A percentile compares a stretch with the other conserved stretches of the same genome.
Conservation (phyloP, 2,113 vertebrate species). For the Parotia lawesii region DNA sequence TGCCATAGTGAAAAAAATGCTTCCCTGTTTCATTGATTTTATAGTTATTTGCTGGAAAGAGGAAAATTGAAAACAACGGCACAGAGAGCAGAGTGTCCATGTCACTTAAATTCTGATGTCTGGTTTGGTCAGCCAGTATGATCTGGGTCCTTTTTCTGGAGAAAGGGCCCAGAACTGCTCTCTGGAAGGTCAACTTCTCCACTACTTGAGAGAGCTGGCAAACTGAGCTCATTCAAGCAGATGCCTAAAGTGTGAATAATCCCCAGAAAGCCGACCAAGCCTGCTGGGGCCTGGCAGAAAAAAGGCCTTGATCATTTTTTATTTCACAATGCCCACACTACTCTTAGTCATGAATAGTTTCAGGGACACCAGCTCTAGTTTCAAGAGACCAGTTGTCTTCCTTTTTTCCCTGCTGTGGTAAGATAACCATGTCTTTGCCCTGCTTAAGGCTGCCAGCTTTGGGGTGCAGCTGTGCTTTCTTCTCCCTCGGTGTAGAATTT, state of each 20-base stretch:
- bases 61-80: background rate
- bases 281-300: background rate
- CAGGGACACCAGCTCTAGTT: background rate
- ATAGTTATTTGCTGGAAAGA: background rate
- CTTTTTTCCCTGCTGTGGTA: background rate
- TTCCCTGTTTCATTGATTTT: background rate
- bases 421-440: background rate
- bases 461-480: background rate
- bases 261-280: background rate
- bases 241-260: constrained; percentile 3
- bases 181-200: background rate
- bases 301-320: background rate
- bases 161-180: background rate
- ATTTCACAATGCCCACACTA: background rate
- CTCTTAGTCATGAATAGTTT: background rate
- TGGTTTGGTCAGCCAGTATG: background rate
- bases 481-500: background rate
- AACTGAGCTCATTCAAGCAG: background rate
- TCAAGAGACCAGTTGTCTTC: background rate
- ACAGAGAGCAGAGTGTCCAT: background rate
- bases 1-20: background rate
- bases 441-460: background rate
- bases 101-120: background rate
- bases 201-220: background rate
- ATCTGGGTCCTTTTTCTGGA: background rate